These are phyloP conservation scores for Nomada ferruginata DNA, from an alignment of 2,888 invertebrate genomes.

Conservation along the genomic window DNA sequence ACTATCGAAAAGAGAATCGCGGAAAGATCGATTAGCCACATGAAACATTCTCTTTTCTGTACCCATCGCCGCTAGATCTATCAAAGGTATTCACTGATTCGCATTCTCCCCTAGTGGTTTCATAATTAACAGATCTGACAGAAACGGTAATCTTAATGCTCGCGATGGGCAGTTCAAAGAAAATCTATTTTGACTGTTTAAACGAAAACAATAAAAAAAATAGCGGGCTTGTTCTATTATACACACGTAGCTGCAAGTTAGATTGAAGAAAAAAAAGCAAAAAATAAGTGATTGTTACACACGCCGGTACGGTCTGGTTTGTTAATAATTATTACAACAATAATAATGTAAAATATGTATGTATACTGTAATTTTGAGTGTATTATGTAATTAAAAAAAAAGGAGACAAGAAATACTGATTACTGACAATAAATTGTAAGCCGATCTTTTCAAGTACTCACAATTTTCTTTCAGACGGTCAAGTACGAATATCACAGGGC, in stretches of 20 bases:
- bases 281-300: conserved; percentile 78
- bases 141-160: conserved; percentile 13
- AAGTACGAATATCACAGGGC: background rate
- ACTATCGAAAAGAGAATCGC: background rate
- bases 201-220: conserved; percentile 12
- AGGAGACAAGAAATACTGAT: conserved; percentile 74
- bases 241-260: conserved; percentile 65
- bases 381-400: conserved; percentile 80
- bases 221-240: conserved; percentile 62
- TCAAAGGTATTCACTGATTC: conserved; percentile 24
- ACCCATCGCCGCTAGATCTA: conserved; percentile 21
- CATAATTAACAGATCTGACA: conserved; percentile 9
- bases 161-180: conserved; percentile 34
- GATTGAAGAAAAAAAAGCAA: conserved; percentile 28
- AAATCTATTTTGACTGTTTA: conserved; percentile 67
- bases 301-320: conserved; percentile 80
- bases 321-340: conserved; percentile 81
- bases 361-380: conserved; percentile 83
- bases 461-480: conserved; percentile 42
- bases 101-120: conserved; percentile 21
- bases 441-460: conserved; percentile 80
- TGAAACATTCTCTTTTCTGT: conserved; percentile 16
- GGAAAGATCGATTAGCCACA: conserved; percentile 13
- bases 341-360: conserved; percentile 83
- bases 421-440: conserved; percentile 83